phyloP scores from a whole-genome alignment of 2,797 vertebrate genomes.

The Carcharodon carcharias region DNA sequence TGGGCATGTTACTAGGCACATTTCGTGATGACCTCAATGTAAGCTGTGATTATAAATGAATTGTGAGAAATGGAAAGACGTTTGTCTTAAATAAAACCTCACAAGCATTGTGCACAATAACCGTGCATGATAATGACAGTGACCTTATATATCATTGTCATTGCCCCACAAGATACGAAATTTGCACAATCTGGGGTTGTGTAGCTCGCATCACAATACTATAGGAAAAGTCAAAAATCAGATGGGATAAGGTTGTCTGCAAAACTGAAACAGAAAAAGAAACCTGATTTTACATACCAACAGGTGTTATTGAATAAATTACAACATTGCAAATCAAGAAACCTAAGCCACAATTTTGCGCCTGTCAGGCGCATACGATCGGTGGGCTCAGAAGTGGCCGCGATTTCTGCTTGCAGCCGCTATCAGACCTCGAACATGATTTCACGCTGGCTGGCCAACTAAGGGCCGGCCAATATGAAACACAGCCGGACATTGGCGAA shows the following conservation, averaged over 20 bases:
- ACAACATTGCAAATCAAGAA: background rate
- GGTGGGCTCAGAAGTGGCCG: too few species aligned
- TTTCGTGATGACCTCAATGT: conserved; percentile 28
- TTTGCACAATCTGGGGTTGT: conserved; percentile 32
- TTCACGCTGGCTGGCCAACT: too few species aligned
- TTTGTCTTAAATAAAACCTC: conserved; percentile 30
- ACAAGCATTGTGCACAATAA: conserved; percentile 27
- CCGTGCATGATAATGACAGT: conserved; percentile 22
- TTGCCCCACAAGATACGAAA: conserved; percentile 1
- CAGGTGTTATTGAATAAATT: background rate
- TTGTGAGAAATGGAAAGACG: conserved; percentile 34
- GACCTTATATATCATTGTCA: conserved; percentile 21
- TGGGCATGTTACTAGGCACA: background rate
- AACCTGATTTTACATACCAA: background rate
- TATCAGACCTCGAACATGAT: too few species aligned
- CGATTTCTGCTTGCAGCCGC: too few species aligned
- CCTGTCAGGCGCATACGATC: too few species aligned
- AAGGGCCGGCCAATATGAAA: too few species aligned
- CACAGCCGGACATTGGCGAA: too few species aligned
- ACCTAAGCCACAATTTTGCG: background rate
- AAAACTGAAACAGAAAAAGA: background rate
- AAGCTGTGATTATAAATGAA: conserved; percentile 34
- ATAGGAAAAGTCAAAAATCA: background rate
- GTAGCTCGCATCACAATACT: conserved; percentile 24
- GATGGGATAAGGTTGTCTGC: background rate